Evolutionary conservation across 1,140 invertebrate species (phyloP), one percentile per base, ranked within the genome.

Genomic region (Brachionus calyciflorus): DNA sequence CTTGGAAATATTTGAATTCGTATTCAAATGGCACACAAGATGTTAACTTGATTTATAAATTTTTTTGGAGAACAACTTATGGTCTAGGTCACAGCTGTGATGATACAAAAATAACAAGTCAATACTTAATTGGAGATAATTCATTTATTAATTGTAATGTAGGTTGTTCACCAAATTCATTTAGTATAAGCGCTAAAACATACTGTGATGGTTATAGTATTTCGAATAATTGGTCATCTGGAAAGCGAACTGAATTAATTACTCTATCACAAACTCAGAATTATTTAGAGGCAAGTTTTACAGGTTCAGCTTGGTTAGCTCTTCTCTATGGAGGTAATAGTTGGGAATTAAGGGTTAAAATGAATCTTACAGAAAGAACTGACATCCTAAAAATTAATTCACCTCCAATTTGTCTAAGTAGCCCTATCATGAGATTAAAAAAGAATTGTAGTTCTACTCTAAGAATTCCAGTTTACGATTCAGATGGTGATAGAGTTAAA

Each of bases 401-500:
- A 17, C 37, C 60, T 21, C 60, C 60, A 44, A 65, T 19, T n/a
- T 41, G n/a, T 14, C 10, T 44, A 37, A 41, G 41, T 17, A 24
- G 14, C 10, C 60, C 60, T 10, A 44, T 65, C 19, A 24, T 17
- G 19, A 41, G n/a, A 21, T 17, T 65, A 19, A 12, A 37, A 12
- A 2, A 41, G 40, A 26, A 26, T 21, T 65, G 37, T 41, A 10
- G 19, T 12, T 17, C 26, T 12, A 26, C 17, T 3, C 2, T 65
- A 1, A 65, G 30, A 65, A 65, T 65, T 10, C 21, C 26, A n/a
- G 26, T 24, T 0, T 17, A 17, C 2, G 60, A 65, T 21, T 6
- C n/a, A n/a, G 60, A 65, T 65, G 33, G 33, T 65, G 60, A 65
- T 40, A 41, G 7, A 65, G 33, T 41, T 19, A 65, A 17, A 46